Evolutionary conservation across 2,797 vertebrate species (phyloP).

Genomic region (Sebastes steindachneri): DNA sequence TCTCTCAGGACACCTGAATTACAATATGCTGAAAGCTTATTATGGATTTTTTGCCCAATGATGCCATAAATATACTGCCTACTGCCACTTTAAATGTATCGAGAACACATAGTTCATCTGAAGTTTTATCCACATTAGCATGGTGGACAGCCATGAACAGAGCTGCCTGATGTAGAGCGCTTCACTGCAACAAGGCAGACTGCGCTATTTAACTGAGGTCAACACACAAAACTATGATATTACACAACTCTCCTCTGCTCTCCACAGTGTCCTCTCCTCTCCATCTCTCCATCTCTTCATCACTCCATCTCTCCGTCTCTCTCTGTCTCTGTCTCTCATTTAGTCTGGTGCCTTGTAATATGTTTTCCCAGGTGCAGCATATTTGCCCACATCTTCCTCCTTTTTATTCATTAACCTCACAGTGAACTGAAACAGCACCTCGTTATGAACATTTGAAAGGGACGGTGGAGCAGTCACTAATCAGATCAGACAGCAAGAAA

Average conservation of each 20-base stretch:
- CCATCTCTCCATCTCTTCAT: not conserved
- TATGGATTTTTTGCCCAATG: too few relatives aligned
- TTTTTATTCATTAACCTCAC: slow-evolving; percentile 60
- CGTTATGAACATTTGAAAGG: slow-evolving; percentile 58
- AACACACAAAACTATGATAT: slow-evolving; percentile 29
- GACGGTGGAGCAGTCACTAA: slow-evolving; percentile 38
- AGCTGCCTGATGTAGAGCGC: not conserved
- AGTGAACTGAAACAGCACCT: slow-evolving; percentile 61
- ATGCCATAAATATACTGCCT: too few relatives aligned
- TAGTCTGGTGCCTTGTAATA: slow-evolving; percentile 5
- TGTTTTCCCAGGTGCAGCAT: slow-evolving; percentile 42
- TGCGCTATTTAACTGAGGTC: slow-evolving; percentile 42
- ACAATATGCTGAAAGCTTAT: too few relatives aligned
- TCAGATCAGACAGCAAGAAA: slow-evolving; percentile 57
- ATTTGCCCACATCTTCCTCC: slow-evolving; percentile 34
- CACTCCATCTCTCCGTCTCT: not conserved
- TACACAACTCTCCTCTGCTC: slow-evolving; percentile 29
- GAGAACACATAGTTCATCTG: not conserved
- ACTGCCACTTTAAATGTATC: not conserved
- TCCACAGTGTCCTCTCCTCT: not conserved
- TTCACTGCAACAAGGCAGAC: slow-evolving; percentile 17
- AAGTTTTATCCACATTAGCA: not conserved
- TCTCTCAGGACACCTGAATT: too few relatives aligned
- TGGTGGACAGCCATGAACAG: not conserved
- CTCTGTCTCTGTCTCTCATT: not conserved